These are phyloP conservation scores for Drosophila leontia DNA, from an alignment of 1,140 invertebrate genomes.

Conservation along the genomic window DNA sequence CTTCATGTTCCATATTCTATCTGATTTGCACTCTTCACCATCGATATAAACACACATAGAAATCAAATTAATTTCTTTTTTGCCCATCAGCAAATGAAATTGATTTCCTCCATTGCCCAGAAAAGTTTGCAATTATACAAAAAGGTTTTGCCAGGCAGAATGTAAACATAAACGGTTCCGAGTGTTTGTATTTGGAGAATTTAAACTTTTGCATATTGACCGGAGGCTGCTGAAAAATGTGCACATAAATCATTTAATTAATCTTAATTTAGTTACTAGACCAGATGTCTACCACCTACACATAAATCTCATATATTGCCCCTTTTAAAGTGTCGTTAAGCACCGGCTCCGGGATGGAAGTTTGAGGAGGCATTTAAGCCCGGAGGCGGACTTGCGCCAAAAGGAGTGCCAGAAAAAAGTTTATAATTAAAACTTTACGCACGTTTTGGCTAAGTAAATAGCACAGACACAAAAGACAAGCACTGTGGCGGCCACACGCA, in stretches of 20 bases:
- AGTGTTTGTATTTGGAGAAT: conserved; percentile 33
- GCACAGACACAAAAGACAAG: conserved; percentile 43
- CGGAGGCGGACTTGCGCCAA: conserved; percentile 5
- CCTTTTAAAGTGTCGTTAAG: conserved; percentile 67
- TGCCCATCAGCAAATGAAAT: conserved; percentile 66
- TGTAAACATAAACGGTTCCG: conserved; percentile 31
- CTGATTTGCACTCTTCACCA: conserved; percentile 42
- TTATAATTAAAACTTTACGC: conserved; percentile 82
- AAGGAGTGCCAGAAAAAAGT: conserved; percentile 64
- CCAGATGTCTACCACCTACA: conserved; percentile 42
- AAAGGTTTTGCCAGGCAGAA: conserved; percentile 53
- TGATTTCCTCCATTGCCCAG: conserved; percentile 54
- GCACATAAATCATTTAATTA: conserved; percentile 57
- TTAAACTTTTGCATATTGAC: conserved; percentile 32
- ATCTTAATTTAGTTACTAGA: conserved; percentile 53
- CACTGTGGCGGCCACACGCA: conserved; percentile 14
- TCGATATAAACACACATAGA: conserved; percentile 31
- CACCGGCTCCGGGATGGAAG: conserved; percentile 14
- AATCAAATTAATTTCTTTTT: conserved; percentile 34
- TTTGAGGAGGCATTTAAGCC: conserved; percentile 6
- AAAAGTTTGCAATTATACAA: conserved; percentile 62
- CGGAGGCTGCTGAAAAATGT: conserved; percentile 21
- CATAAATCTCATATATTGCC: conserved; percentile 57
- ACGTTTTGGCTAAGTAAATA: conserved; percentile 82
- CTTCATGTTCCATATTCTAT: conserved; percentile 34